phyloP scores from a whole-genome alignment of 2,113 vertebrate genomes.

The Hemichromis elongatus region DNA sequence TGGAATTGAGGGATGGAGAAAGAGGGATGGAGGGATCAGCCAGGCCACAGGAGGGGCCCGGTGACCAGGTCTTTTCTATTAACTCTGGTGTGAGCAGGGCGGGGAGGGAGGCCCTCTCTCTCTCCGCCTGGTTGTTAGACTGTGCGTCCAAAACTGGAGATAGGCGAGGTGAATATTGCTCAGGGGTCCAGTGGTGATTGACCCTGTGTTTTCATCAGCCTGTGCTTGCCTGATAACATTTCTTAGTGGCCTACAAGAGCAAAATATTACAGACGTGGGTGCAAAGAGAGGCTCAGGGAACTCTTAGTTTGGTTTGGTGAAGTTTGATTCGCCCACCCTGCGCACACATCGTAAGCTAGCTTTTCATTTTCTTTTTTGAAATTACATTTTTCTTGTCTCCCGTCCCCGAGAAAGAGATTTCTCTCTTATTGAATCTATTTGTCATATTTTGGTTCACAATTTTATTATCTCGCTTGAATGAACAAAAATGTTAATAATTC shows the following conservation, averaged over 20 bases:
- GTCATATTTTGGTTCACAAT: slow-evolving; percentile 4
- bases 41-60: slow-evolving; percentile 35
- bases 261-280: slow-evolving; percentile 31
- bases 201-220: slow-evolving; percentile 69
- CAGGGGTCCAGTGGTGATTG: slow-evolving; percentile 56
- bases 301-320: slow-evolving; percentile 21
- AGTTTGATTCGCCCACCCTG: background rate
- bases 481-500: background rate
- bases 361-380: slow-evolving; percentile 18
- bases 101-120: slow-evolving; percentile 37
- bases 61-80: slow-evolving; percentile 73
- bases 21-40: slow-evolving; percentile 34
- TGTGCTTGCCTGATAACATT: slow-evolving; percentile 58
- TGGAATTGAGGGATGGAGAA: slow-evolving; percentile 57
- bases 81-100: slow-evolving; percentile 44
- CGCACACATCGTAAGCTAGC: background rate
- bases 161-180: slow-evolving; percentile 48
- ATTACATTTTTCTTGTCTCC: background rate
- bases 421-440: slow-evolving; percentile 3
- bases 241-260: slow-evolving; percentile 16
- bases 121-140: slow-evolving; percentile 33
- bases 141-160: slow-evolving; percentile 36
- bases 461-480: slow-evolving; percentile 25
- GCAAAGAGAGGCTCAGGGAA: slow-evolving; percentile 17
- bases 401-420: background rate